Conservation (phyloP, 2,113 vertebrate genomes). For the Tapirus terrestris region DNA sequence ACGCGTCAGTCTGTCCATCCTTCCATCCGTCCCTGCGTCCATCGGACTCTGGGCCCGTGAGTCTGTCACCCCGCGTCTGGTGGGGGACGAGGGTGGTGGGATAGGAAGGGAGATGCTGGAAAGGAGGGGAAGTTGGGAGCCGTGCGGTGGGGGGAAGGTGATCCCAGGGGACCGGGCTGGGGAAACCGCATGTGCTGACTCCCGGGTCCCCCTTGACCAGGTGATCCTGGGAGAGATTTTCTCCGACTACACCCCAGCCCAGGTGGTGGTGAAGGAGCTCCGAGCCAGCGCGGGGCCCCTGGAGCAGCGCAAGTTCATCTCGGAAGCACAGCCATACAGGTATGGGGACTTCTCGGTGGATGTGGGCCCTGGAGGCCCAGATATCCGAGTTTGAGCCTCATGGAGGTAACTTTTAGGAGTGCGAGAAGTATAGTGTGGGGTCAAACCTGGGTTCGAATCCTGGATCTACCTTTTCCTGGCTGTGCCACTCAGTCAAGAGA, state of each 20-base stretch:
- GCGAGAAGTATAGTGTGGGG: neutral
- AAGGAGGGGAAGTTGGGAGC: neutral
- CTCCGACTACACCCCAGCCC: slow-evolving; percentile 93
- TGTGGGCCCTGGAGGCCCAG: neutral
- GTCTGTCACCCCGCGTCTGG: slow-evolving; percentile 52
- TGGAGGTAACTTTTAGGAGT: neutral
- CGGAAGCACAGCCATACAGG: slow-evolving; percentile 95
- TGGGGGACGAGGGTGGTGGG: neutral
- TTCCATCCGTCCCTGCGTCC: slow-evolving; percentile 61
- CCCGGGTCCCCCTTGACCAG: slow-evolving; percentile 77
- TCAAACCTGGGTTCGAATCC: neutral
- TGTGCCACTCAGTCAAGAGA: neutral
- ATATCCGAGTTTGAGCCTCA: fast-evolving
- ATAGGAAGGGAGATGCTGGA: neutral
- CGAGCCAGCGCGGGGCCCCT: slow-evolving; percentile 92
- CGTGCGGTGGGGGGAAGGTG: neutral
- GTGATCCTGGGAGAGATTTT: slow-evolving; percentile 95
- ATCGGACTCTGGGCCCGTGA: slow-evolving; percentile 74
- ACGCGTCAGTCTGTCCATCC: slow-evolving; percentile 71
- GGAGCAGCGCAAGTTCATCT: slow-evolving; percentile 95
- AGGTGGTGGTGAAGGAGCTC: slow-evolving; percentile 96
- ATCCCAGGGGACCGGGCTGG: neutral
- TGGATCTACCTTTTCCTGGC: neutral
- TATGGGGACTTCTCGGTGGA: slow-evolving; percentile 48
- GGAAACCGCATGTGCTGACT: neutral